phyloP scores from a whole-genome alignment of 2,888 invertebrate genomes.

The Spilosoma lubricipeda region DNA sequence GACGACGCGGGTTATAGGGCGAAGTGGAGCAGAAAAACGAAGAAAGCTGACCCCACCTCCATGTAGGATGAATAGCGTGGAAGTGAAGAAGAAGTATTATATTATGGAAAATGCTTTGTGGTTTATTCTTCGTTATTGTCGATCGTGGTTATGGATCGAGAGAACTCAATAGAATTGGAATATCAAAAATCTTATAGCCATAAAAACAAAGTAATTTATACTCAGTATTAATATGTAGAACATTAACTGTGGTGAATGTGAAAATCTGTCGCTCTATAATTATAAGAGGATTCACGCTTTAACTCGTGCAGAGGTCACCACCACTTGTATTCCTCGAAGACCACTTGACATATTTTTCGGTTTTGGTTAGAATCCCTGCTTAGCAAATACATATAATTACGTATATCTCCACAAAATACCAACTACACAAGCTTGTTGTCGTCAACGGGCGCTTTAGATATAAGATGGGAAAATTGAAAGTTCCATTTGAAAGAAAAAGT shows the following conservation, averaged over 20 bases:
- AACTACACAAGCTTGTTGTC: neutral
- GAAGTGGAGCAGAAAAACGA: too few species aligned
- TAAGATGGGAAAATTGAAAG: neutral
- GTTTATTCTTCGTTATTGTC: neutral
- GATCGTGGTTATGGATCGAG: neutral
- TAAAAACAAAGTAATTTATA: neutral
- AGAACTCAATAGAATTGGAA: neutral
- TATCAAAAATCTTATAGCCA: neutral
- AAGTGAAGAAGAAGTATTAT: too few species aligned
- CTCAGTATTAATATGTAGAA: neutral
- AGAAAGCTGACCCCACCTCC: too few species aligned
- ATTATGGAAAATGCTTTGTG: neutral
- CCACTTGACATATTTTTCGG: neutral
- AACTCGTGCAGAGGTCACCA: neutral
- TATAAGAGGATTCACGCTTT: neutral
- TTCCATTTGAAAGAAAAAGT: neutral
- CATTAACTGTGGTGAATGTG: neutral
- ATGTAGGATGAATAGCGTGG: too few species aligned
- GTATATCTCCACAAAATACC: neutral
- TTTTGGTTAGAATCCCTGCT: neutral
- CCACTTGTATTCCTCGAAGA: neutral
- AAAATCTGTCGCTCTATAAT: neutral
- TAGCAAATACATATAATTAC: neutral
- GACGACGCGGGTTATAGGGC: too few species aligned
- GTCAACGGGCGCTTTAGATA: neutral